A percentile compares a stretch with the other conserved stretches of the same genome.
phyloP scores from a whole-genome alignment of 2,113 vertebrate species.

The Azemiops feae region DNA sequence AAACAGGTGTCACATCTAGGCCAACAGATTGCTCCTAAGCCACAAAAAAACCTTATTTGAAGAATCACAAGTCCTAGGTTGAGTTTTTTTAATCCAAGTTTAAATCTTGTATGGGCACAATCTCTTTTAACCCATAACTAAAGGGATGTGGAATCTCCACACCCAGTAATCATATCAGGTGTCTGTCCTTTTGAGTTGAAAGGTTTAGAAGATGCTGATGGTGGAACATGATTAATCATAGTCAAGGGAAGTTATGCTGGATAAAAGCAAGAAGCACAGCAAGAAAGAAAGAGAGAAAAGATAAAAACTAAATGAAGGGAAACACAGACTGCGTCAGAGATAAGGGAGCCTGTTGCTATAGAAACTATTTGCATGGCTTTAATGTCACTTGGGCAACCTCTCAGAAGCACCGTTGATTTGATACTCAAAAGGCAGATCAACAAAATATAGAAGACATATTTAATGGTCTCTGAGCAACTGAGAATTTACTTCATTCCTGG shows the following conservation, averaged over 20 bases:
- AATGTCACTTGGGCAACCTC: constrained; percentile 53
- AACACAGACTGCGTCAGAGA: constrained; percentile 52
- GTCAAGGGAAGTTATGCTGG: constrained; percentile 17
- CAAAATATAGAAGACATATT: constrained; percentile 15
- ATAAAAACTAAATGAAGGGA: constrained; percentile 39
- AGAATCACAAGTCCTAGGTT: neutral
- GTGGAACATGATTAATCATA: constrained; percentile 15
- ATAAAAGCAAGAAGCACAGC: constrained; percentile 32
- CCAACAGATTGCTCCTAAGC: neutral
- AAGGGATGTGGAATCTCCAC: neutral
- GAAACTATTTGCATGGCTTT: constrained; percentile 68
- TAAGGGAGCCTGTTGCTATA: constrained; percentile 68
- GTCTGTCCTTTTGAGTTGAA: neutral
- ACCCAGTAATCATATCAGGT: constrained; percentile 17
- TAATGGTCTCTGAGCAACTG: neutral
- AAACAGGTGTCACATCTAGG: neutral
- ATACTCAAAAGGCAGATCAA: neutral
- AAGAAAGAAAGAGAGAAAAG: neutral
- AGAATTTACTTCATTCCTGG: neutral
- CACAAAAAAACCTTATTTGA: neutral
- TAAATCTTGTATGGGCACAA: constrained; percentile 18
- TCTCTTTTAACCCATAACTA: constrained; percentile 12
- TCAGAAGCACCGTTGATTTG: constrained; percentile 9
- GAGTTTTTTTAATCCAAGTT: neutral
- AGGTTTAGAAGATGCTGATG: neutral